These are phyloP conservation scores for Carcharodon carcharias DNA, from an alignment of 2,797 vertebrate genomes.

Conservation along the genomic window DNA sequence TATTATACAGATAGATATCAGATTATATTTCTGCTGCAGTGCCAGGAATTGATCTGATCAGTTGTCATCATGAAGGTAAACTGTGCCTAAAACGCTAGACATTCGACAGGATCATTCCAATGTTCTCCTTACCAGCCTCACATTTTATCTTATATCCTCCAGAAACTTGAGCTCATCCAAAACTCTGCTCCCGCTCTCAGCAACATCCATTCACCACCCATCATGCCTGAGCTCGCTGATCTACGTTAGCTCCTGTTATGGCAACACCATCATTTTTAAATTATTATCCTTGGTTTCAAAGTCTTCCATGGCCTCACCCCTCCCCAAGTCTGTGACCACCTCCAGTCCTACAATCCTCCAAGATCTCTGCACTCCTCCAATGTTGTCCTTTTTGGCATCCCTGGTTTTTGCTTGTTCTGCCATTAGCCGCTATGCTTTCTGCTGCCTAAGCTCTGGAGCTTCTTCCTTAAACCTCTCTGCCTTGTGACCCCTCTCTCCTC, in stretches of 20 bases:
- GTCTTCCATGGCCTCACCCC: neutral
- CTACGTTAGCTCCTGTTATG: neutral
- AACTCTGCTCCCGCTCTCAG: neutral
- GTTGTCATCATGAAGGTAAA: neutral
- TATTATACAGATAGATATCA: neutral
- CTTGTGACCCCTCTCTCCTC: neutral
- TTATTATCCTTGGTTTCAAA: neutral
- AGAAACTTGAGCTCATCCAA: neutral
- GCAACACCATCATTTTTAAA: neutral
- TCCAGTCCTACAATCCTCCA: neutral
- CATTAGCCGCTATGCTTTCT: neutral
- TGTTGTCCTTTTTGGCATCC: neutral
- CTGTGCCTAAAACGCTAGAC: neutral
- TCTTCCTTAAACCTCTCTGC: neutral
- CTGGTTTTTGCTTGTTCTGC: neutral
- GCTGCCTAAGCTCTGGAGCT: neutral
- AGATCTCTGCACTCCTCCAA: neutral
- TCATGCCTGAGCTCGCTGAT: neutral
- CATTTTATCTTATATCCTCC: neutral
- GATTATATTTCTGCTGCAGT: neutral
- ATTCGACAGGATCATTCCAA: neutral
- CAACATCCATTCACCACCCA: neutral
- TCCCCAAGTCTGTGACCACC: neutral
- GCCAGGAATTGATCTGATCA: conserved; percentile 4
- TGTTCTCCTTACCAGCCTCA: neutral